A percentile compares a stretch with the other conserved stretches of the same genome.
phyloP scores from a whole-genome alignment of 64 coral and sea anemone genomes.

The Exaiptasia diaphana region DNA sequence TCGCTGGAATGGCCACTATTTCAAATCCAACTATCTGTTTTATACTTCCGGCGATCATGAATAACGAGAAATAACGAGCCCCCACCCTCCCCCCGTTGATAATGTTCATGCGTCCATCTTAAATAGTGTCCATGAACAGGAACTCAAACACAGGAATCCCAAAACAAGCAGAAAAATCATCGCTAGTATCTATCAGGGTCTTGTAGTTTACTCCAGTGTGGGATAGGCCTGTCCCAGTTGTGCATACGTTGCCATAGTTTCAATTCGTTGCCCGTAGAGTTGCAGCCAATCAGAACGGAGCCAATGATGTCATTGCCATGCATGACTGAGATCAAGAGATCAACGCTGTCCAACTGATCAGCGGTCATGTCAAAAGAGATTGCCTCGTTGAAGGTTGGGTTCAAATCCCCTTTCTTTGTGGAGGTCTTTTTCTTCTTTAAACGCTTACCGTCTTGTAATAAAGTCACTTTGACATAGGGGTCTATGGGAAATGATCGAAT shows the following conservation, averaged over 20 bases:
- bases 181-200: conserved; percentile 83
- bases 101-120: too few species aligned
- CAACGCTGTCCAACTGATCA: conserved; percentile 66
- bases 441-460: conserved; percentile 65
- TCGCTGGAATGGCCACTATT: too few species aligned
- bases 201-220: conserved; percentile 79
- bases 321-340: conserved; percentile 79
- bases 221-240: conserved; percentile 59
- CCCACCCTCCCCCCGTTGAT: too few species aligned
- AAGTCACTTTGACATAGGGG: conserved; percentile 77
- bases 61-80: too few species aligned
- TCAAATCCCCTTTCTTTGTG: conserved; percentile 62
- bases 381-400: conserved; percentile 94
- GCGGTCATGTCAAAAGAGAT: conserved; percentile 79
- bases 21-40: too few species aligned
- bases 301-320: conserved; percentile 79
- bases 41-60: too few species aligned
- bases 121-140: too few species aligned
- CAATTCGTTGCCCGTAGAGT: conserved; percentile 58
- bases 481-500: too few species aligned
- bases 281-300: conserved; percentile 65
- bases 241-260: conserved; percentile 73
- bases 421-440: conserved; percentile 91
- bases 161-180: too few species aligned
- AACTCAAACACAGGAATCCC: too few species aligned